Percentiles rank a stretch among this genome's conserved stretches.
phyloP scores from a whole-genome alignment of 2,888 invertebrate species.

The Melinaea marsaeus region DNA sequence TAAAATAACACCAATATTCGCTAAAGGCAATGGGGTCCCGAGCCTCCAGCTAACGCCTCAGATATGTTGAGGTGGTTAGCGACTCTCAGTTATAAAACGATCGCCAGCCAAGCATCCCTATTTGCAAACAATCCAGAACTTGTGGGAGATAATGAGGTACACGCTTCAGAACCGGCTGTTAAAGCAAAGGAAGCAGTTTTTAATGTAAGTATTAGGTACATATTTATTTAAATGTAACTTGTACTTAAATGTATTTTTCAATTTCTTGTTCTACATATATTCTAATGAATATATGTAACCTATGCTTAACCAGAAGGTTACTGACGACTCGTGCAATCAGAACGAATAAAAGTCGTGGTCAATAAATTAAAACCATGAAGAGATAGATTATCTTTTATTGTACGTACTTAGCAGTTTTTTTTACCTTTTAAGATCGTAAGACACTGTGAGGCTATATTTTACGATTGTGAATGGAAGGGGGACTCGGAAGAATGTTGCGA shows the following conservation, averaged over 20 bases:
- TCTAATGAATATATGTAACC: no score
- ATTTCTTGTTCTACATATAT: no score
- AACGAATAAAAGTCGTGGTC: no score
- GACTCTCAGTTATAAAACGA: constrained; percentile 62
- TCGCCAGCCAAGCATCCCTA: constrained; percentile 47
- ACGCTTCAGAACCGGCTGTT: constrained; percentile 39
- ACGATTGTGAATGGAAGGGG: constrained; percentile 83
- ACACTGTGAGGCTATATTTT: constrained; percentile 79
- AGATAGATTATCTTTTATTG: no score
- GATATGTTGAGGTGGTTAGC: constrained; percentile 67
- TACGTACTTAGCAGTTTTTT: no score
- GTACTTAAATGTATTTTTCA: no score
- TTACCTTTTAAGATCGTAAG: constrained; percentile 68
- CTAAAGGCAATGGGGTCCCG: constrained; percentile 53
- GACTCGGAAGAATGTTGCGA: constrained; percentile 81
- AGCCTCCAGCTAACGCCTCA: constrained; percentile 52
- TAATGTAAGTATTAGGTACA: constrained; percentile 46
- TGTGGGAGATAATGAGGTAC: constrained; percentile 38
- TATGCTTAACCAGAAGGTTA: no score
- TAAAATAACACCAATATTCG: constrained; percentile 9
- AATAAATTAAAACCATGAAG: no score
- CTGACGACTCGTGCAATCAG: no score
- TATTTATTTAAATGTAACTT: not conserved
- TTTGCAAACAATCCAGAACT: constrained; percentile 50
- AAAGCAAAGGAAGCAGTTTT: constrained; percentile 63